phyloP scores from a whole-genome alignment of 2,888 invertebrate genomes.

The Alentia gelatinosa region DNA sequence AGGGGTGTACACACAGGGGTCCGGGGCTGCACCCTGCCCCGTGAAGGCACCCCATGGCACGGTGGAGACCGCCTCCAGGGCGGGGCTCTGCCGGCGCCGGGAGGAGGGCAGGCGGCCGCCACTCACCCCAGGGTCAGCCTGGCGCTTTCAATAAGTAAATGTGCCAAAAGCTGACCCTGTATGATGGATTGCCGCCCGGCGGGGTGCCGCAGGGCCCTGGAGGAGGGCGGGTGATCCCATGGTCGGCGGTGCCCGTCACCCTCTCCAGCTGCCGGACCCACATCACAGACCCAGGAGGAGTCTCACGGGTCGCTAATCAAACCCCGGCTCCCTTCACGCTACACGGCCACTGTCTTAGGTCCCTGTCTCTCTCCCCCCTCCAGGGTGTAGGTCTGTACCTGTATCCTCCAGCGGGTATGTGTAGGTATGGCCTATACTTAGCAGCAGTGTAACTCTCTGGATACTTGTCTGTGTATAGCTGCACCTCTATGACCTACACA shows the following conservation, averaged over 20 bases:
- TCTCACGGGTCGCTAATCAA: conserved; percentile 44
- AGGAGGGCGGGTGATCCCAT: conserved; percentile 39
- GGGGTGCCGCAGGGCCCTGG: background rate
- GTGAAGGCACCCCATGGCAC: conserved; percentile 29
- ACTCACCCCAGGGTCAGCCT: conserved; percentile 42
- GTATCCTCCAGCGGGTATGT: no score
- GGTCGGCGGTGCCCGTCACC: conserved; percentile 35
- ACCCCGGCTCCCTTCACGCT: background rate
- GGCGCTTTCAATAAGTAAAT: conserved; percentile 54
- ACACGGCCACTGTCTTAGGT: background rate
- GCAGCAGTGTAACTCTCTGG: no score
- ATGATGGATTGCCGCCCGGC: conserved; percentile 28
- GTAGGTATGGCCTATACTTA: no score
- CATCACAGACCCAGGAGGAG: conserved; percentile 24
- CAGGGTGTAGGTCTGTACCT: no score
- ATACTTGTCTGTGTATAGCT: no score
- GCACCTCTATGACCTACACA: no score
- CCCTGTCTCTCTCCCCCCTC: background rate
- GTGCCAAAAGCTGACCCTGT: conserved; percentile 44
- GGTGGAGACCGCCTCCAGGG: conserved; percentile 33
- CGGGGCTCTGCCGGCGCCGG: background rate
- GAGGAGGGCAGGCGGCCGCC: background rate
- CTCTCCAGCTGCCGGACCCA: conserved; percentile 35
- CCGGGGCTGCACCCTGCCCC: background rate
- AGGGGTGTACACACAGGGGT: background rate